phyloP scores from a whole-genome alignment of 2,113 vertebrate genomes.

The Xyrauchen texanus region DNA sequence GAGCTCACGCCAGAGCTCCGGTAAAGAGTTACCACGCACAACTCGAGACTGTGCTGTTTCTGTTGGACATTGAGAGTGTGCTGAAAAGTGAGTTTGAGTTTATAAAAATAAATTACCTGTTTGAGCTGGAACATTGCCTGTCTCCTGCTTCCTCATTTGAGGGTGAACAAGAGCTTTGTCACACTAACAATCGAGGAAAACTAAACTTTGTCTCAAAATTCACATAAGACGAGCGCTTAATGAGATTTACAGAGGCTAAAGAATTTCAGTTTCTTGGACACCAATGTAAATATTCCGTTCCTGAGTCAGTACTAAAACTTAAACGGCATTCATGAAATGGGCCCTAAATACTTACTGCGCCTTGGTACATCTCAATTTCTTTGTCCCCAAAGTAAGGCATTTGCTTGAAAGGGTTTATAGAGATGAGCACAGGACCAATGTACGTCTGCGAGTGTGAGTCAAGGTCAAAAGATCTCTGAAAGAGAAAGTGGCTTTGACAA shows the following conservation, averaged over 20 bases:
- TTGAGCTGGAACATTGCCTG: too few relatives aligned
- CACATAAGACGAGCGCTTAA: neutral
- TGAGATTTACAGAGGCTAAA: neutral
- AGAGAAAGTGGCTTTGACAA: neutral
- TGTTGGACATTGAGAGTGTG: too few relatives aligned
- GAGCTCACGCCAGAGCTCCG: neutral
- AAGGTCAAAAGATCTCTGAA: slow-evolving; percentile 69
- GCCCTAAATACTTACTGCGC: slow-evolving; percentile 84
- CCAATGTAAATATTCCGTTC: neutral
- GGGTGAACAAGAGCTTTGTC: too few relatives aligned
- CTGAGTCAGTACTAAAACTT: neutral
- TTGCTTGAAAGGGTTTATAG: slow-evolving; percentile 97
- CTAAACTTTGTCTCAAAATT: neutral
- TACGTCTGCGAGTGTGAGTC: slow-evolving; percentile 85
- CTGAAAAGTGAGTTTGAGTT: too few relatives aligned
- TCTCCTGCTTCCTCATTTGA: too few relatives aligned
- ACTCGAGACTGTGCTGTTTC: too few relatives aligned
- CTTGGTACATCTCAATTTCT: slow-evolving; percentile 98
- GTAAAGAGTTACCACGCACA: neutral
- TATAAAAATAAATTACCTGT: too few relatives aligned
- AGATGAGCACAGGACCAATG: slow-evolving; percentile 96
- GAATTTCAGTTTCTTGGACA: neutral
- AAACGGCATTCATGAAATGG: neutral
- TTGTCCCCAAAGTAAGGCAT: slow-evolving; percentile 99
- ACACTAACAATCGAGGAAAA: neutral